Conservation (phyloP, 2,888 invertebrate genomes). For the Sclerodermus sp. region DNA sequence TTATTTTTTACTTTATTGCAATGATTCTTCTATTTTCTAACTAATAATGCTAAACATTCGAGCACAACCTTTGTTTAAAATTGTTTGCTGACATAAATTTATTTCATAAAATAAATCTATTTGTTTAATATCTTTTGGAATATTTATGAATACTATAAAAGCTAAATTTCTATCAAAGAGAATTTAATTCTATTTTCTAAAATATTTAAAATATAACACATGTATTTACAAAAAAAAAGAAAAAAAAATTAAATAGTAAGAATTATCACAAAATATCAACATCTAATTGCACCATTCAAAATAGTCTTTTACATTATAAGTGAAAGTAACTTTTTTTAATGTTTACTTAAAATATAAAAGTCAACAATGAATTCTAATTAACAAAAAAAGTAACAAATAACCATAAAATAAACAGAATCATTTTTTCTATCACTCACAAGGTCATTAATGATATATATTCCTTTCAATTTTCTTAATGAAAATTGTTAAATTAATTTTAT, state of each 20-base stretch:
- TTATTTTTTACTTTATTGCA: constrained; percentile 15
- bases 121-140: no score
- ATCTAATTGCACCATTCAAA: no score
- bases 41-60: constrained; percentile 29
- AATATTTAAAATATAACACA: no score
- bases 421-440: constrained; percentile 10
- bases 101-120: no score
- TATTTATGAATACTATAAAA: no score
- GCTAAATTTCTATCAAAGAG: no score
- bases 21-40: constrained; percentile 21
- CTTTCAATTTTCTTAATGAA: background rate
- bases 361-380: background rate
- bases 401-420: constrained; percentile 11
- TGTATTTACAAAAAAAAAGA: no score
- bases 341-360: background rate
- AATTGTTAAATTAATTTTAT: constrained; percentile 17
- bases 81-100: no score
- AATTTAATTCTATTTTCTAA: no score
- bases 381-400: constrained; percentile 10
- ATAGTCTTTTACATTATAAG: constrained; percentile 3
- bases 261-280: no score
- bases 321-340: background rate
- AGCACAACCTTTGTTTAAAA: constrained; percentile 32
- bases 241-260: background rate
- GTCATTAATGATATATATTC: constrained; percentile 20